phyloP scores from a whole-genome alignment of 2,113 vertebrate genomes.

The Syrrhaptes paradoxus region DNA sequence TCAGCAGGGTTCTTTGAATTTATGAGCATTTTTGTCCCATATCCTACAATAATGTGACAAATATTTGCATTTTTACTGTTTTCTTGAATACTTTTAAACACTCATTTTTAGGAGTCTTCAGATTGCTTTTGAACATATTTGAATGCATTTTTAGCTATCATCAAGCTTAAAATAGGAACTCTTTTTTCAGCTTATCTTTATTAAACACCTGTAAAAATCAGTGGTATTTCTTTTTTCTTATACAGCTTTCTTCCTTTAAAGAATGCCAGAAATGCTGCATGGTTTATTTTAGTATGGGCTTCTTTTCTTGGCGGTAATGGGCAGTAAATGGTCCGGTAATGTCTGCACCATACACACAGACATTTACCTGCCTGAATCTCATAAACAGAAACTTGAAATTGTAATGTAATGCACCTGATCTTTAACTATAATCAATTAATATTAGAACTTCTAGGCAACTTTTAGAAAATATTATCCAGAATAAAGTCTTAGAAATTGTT shows the following conservation, averaged over 20 bases:
- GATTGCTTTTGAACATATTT: conserved; percentile 80
- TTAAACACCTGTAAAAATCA: conserved; percentile 85
- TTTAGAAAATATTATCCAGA: conserved; percentile 3
- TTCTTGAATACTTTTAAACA: conserved; percentile 78
- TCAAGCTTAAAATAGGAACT: conserved; percentile 77
- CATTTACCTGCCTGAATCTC: conserved; percentile 56
- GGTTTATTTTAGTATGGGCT: conserved; percentile 59
- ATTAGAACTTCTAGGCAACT: background rate
- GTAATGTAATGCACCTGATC: conserved; percentile 12
- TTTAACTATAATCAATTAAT: conserved; percentile 41
- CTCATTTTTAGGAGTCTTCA: conserved; percentile 75
- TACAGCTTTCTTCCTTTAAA: conserved; percentile 76
- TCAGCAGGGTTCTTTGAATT: conserved; percentile 66
- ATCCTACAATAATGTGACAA: conserved; percentile 71
- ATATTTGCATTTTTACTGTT: conserved; percentile 81
- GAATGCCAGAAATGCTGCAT: conserved; percentile 73
- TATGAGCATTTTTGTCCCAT: conserved; percentile 68
- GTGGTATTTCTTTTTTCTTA: conserved; percentile 74
- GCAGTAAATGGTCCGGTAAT: conserved; percentile 42
- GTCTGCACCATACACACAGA: background rate
- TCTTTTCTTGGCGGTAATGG: conserved; percentile 46
- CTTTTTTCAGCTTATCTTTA: conserved; percentile 83
- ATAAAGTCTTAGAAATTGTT: conserved; percentile 59
- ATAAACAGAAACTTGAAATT: conserved; percentile 38
- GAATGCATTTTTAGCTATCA: conserved; percentile 80